These are phyloP conservation scores for Hypomecis punctinalis DNA, from an alignment of 2,888 invertebrate species.

Conservation along the genomic window DNA sequence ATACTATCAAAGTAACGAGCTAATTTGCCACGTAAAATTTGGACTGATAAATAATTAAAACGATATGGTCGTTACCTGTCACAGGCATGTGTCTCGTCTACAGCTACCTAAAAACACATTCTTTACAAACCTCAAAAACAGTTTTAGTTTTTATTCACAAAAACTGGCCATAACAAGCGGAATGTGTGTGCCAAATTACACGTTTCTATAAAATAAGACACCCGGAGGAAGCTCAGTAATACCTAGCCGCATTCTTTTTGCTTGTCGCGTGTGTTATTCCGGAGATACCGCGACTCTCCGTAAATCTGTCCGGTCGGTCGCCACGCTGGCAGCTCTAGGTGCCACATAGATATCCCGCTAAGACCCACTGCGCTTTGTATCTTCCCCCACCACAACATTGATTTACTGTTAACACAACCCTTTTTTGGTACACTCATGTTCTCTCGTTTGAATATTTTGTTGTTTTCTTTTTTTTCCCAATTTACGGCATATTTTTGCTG, in stretches of 20 bases:
- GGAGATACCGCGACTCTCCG: slow-evolving; percentile 62
- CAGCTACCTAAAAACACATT: no score
- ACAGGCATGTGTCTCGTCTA: no score
- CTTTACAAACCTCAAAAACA: neutral
- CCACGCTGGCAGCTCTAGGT: slow-evolving; percentile 45
- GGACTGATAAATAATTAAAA: no score
- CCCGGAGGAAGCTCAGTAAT: slow-evolving; percentile 11
- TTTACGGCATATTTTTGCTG: neutral
- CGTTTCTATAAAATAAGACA: slow-evolving; percentile 15
- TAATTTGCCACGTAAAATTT: no score
- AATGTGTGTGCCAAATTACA: slow-evolving; percentile 4
- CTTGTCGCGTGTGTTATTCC: slow-evolving; percentile 48
- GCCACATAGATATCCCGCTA: slow-evolving; percentile 50
- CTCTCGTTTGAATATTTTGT: neutral
- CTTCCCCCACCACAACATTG: slow-evolving; percentile 58
- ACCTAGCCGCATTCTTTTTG: slow-evolving; percentile 46
- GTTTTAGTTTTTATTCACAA: slow-evolving; percentile 1
- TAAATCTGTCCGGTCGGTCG: slow-evolving; percentile 66
- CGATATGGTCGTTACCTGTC: no score
- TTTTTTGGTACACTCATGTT: slow-evolving; percentile 3
- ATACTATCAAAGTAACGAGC: no score
- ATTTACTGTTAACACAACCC: slow-evolving; percentile 56
- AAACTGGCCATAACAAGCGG: slow-evolving; percentile 8
- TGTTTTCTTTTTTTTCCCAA: neutral
- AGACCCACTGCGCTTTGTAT: slow-evolving; percentile 47